Conservation (phyloP, 2,797 vertebrate genomes). For the Tapirus indicus region DNA sequence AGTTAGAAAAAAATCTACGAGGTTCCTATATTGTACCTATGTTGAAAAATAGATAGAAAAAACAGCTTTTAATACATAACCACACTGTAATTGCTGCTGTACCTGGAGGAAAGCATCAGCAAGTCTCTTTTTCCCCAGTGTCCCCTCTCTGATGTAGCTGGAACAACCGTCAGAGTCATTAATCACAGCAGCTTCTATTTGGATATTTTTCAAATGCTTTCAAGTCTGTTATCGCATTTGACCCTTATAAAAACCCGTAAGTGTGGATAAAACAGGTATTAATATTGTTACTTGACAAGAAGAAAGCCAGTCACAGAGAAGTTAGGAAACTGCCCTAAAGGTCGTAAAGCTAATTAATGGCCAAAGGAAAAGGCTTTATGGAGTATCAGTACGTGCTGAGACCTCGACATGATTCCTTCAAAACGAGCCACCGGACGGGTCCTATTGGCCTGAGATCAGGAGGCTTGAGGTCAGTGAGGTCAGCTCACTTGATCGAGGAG, state of each 20-base stretch:
- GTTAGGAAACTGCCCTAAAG: neutral
- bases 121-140: too few species aligned
- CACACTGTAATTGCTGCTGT: rapidly evolving
- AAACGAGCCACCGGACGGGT: rapidly evolving
- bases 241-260: neutral
- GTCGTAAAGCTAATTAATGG: neutral
- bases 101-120: rapidly evolving
- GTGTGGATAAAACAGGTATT: neutral
- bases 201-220: constrained; percentile 52
- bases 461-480: rapidly evolving
- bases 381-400: rapidly evolving
- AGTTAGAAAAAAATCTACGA: neutral
- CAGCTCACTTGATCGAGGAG: rapidly evolving
- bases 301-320: neutral
- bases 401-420: rapidly evolving
- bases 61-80: neutral
- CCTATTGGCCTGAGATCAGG: rapidly evolving
- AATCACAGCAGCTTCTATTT: neutral
- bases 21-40: neutral
- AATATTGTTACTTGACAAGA: neutral
- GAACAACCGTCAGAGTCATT: neutral
- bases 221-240: neutral
- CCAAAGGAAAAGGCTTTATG: neutral
- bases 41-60: neutral
- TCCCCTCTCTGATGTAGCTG: neutral